These are phyloP conservation scores for Teleiodes luculella DNA, from an alignment of 2,888 invertebrate genomes.

Conservation along the genomic window DNA sequence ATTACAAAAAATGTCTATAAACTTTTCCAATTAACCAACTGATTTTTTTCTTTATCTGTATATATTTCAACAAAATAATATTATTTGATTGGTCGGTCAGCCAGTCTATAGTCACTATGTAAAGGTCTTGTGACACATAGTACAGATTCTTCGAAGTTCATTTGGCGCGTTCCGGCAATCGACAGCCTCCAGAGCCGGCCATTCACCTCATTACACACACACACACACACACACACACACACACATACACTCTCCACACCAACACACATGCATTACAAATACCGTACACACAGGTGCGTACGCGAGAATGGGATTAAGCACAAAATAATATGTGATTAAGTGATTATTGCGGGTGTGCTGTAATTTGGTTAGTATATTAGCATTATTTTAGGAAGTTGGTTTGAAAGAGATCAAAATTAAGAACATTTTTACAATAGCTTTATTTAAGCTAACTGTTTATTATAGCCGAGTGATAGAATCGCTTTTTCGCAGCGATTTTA, in stretches of 20 bases:
- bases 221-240: background rate
- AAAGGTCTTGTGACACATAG: no score
- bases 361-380: background rate
- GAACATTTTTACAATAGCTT: no score
- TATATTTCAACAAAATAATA: no score
- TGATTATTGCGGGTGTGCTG: background rate
- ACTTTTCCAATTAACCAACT: no score
- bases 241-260: background rate
- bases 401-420: background rate
- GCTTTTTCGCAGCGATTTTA: no score
- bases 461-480: no score
- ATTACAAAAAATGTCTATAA: no score
- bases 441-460: no score
- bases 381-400: background rate
- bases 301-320: background rate
- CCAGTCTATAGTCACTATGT: no score
- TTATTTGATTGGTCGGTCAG: no score
- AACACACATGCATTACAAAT: background rate
- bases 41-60: no score
- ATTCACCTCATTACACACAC: conserved; percentile 2
- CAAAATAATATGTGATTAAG: conserved; percentile 1
- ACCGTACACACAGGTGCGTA: background rate
- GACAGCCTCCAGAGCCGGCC: background rate
- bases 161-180: background rate
- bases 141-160: no score